Conservation (phyloP, 2,888 invertebrate genomes). For the Meteorus colon region DNA sequence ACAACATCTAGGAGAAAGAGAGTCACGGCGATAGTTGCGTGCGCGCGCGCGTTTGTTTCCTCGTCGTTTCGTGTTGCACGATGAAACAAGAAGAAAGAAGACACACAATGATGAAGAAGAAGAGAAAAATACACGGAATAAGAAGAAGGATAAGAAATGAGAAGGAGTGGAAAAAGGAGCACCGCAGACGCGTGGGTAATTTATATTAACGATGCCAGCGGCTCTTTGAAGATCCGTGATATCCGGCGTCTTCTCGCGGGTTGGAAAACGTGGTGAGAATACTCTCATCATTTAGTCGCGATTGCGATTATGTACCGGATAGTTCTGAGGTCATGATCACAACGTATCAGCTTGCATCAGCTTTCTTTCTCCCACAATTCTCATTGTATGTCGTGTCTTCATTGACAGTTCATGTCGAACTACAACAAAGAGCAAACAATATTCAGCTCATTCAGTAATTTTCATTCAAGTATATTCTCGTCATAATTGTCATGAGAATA, state of each 20-base stretch:
- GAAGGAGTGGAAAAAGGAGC: constrained; percentile 22
- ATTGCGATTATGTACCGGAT: constrained; percentile 36
- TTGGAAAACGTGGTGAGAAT: constrained; percentile 64
- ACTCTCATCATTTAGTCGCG: constrained; percentile 62
- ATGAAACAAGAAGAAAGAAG: constrained; percentile 9
- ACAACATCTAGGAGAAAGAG: constrained; percentile 40
- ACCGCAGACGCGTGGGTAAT: constrained; percentile 47
- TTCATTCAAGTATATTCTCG: too few relatives aligned
- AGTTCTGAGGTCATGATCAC: constrained; percentile 28
- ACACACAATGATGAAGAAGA: not conserved
- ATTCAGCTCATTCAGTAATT: too few relatives aligned
- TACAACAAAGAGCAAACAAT: not conserved
- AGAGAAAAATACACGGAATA: constrained; percentile 24
- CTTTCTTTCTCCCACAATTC: not conserved
- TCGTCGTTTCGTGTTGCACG: constrained; percentile 12
- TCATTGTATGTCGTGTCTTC: not conserved
- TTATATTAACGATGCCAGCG: constrained; percentile 60
- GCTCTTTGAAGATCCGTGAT: constrained; percentile 60
- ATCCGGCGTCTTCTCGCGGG: constrained; percentile 43
- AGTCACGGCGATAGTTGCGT: constrained; percentile 32
- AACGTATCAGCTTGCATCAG: not conserved
- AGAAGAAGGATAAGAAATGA: constrained; percentile 27
- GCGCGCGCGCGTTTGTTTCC: not conserved
- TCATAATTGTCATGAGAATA: too few relatives aligned
- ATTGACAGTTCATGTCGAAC: not conserved